Conservation (phyloP, 2,888 invertebrate genomes). For the Bellardia pandia region DNA sequence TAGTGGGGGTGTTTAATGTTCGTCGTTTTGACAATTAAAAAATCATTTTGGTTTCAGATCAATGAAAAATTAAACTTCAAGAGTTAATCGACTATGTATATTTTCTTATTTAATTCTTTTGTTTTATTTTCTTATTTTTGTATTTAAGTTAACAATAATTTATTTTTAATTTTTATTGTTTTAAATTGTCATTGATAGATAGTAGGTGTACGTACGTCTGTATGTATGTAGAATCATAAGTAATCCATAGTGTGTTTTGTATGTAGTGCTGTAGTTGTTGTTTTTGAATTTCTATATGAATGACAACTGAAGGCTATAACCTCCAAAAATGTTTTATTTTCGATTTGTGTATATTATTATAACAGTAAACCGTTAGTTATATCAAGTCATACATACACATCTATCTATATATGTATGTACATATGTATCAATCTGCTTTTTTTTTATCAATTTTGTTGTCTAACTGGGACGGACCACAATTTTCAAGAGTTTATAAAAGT, state of each 20-base stretch:
- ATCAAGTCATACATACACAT: slow-evolving; percentile 10
- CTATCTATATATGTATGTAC: background rate
- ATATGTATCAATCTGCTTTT: slow-evolving; percentile 16
- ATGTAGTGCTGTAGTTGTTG: background rate
- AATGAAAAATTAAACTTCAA: slow-evolving; percentile 2
- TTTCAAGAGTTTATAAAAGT: background rate
- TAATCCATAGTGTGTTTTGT: slow-evolving; percentile 4
- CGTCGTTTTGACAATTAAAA: slow-evolving; percentile 10
- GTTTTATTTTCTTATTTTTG: background rate
- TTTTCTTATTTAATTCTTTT: no score
- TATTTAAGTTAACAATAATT: background rate
- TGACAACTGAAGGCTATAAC: slow-evolving; percentile 65
- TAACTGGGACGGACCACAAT: background rate
- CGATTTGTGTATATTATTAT: slow-evolving; percentile 27
- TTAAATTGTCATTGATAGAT: slow-evolving; percentile 52
- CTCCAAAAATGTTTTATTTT: slow-evolving; percentile 61
- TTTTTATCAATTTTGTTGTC: slow-evolving; percentile 2
- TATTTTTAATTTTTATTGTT: slow-evolving; percentile 31
- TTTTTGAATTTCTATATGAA: slow-evolving; percentile 44
- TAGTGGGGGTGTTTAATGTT: slow-evolving; percentile 31
- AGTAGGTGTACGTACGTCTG: slow-evolving; percentile 29
- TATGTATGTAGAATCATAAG: background rate
- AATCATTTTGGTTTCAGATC: background rate
- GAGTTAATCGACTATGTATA: background rate
- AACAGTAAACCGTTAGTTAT: slow-evolving; percentile 58